Evolutionary conservation across 1,140 invertebrate species (phyloP), one percentile per base, ranked within the genome.

Genomic region (Ectropis grisescens): DNA sequence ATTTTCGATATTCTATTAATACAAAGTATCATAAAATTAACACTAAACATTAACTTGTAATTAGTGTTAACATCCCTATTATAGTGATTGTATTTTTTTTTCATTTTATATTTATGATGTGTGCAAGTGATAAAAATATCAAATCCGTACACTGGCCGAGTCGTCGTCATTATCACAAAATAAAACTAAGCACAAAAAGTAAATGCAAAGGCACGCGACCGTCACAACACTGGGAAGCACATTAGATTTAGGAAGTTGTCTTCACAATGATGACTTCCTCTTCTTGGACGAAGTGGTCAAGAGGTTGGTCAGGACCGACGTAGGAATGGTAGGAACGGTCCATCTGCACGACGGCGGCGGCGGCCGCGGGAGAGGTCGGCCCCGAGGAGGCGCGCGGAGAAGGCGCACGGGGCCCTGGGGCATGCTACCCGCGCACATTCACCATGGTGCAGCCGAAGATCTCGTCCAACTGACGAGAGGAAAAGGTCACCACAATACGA

Each of bases 401-500:
- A 26, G 57, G 55, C 29, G 47, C 33, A 29, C 55, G 69, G 58
- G 70, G 62, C 66, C 64, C 59, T 33, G 60, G 47, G 51, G 48
- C 57, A 58, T 55, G 71, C 70, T 81, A 83, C 68, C 76, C 81
- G 33, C 72, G 66, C 35, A 85, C 83, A 15, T 61, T 78, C 35
- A 85, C 71, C 30, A 59, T 78, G 8, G 68, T 79, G 37, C 84
- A 84, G 19, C 87, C 87, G 49, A 81, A 82, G 57, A 89, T 83
- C 53, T 88, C 86, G 55, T 85, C 84, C 12, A 89, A 69, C 57
- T 88, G 82, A 24, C 84, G 83, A n/a, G 86, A 88, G 24, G 83
- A 87, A 64, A 90, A 90, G 12, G 84, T 85, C 30, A 82, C 86
- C 6, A 89, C 84, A 25, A 89, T 81, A 43, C 83, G 84, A n/a